Conservation (phyloP, 2,113 vertebrate species). For the Antigone vipio region DNA sequence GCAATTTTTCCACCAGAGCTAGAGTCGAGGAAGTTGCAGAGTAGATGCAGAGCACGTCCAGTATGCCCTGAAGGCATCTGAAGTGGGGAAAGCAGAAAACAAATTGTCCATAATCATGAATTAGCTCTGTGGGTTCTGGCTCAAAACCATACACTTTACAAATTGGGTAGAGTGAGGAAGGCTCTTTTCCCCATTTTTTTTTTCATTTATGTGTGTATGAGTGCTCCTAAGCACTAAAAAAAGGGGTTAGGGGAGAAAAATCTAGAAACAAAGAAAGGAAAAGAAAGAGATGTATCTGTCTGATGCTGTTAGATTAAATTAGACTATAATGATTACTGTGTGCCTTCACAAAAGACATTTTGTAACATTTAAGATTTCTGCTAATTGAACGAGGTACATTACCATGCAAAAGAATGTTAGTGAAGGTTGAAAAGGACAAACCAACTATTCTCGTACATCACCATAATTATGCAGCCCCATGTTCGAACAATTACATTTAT, state of each 20-base stretch:
- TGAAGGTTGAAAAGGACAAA: constrained; percentile 89
- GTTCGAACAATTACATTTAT: constrained; percentile 92
- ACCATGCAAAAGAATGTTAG: constrained; percentile 83
- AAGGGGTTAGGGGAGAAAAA: neutral
- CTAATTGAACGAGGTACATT: constrained; percentile 83
- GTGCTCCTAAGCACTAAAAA: neutral
- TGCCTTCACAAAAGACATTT: constrained; percentile 80
- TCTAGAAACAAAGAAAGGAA: constrained; percentile 22
- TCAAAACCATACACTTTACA: neutral
- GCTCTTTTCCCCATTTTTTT: neutral
- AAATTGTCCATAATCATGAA: neutral
- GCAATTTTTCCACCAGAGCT: neutral
- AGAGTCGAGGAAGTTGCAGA: neutral
- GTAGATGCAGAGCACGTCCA: neutral
- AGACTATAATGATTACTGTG: constrained; percentile 75
- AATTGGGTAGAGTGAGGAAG: neutral
- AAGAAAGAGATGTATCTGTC: constrained; percentile 68
- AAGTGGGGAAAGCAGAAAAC: neutral
- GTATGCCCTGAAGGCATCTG: neutral
- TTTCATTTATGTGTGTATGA: neutral
- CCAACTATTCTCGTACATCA: constrained; percentile 82
- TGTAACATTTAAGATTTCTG: constrained; percentile 81
- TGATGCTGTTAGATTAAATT: constrained; percentile 74
- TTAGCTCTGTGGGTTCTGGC: neutral
- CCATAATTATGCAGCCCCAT: constrained; percentile 85